Base-by-base conservation (phyloP, 2,888 invertebrate genomes). In the Cataglyphis altisquamis region DNA sequence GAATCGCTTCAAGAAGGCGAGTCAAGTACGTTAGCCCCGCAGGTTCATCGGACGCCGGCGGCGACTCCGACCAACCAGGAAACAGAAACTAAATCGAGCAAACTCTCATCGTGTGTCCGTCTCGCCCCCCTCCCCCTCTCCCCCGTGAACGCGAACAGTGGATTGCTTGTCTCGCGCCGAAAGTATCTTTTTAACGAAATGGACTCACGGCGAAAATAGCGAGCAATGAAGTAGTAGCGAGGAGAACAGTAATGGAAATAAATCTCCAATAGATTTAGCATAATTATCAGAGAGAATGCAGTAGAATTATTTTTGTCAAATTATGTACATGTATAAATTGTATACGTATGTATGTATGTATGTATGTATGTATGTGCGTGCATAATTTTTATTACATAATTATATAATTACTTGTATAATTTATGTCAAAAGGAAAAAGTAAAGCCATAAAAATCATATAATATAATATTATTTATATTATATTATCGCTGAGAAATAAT, bases 41-140 rank as follows among this genome's bases (percentile, higher is more conserved):
- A 93, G 92, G 93, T 94, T 94, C 94, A 94, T 94, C 92, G 93
- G 93, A 94, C 94, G 83, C 74, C 81, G 52, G 62, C 66, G 52
- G 12, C 64, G 83, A 86, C 86, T 85, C 45, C 80, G 64, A 36
- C 83, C 39, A 55, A 55, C 74, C 67, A 62, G 81, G 85, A 86
- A 86, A 86, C 52, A 25, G 63, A 62, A 55, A 41, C 66, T 12
- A 55, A 52, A 75, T 78, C 41, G 78, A 67, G 18, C 57, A n/a
- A 41, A 25, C 15, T 57, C 70, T 60, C 9, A 12, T n/a, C 57
- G 48, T 8, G 55, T 55, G 10, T 57, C 15, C 41, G 39, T 32
- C 68, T 55, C 25, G 18, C 55, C 55, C 12, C 39, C 10, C n/a
- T n/a, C n/a, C n/a, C n/a, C n/a, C n/a, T n/a, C n/a, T n/a, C 55